A percentile compares a stretch with the other conserved stretches of the same genome.
phyloP scores from a whole-genome alignment of 2,113 vertebrate species.

The Nibea coibor region DNA sequence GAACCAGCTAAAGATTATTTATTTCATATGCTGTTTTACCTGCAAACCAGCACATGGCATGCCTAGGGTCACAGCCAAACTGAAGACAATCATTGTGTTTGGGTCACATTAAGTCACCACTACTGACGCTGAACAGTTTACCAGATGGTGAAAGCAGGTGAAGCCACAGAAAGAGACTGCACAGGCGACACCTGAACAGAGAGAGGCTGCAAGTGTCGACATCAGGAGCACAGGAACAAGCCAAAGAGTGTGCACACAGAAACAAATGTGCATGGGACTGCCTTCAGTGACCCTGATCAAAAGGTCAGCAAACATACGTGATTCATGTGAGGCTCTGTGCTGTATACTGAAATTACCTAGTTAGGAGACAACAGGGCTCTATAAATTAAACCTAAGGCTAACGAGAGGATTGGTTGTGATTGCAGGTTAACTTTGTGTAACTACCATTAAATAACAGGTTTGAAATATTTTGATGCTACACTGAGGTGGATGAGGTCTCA shows the following conservation, averaged over 20 bases:
- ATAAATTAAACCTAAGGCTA: neutral
- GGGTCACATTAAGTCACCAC: neutral
- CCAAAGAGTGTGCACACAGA: neutral
- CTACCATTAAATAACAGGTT: too few species aligned
- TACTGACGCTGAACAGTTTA: neutral
- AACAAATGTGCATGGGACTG: neutral
- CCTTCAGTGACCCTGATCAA: neutral
- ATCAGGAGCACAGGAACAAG: conserved; percentile 1
- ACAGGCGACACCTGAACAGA: neutral
- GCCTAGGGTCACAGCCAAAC: neutral
- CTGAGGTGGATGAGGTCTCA: too few species aligned
- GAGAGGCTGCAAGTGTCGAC: neutral
- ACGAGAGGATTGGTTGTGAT: neutral
- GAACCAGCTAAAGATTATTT: neutral
- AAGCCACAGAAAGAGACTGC: neutral
- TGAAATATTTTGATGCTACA: too few species aligned
- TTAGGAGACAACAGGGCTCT: neutral
- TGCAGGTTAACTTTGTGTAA: neutral
- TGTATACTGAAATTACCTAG: neutral
- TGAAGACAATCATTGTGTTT: neutral
- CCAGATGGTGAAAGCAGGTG: neutral
- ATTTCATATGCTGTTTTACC: neutral
- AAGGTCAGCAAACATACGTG: conserved; percentile 2
- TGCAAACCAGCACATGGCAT: neutral
- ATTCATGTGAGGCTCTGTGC: neutral